Conservation (phyloP, 2,797 vertebrate species). For the Rhynchonycteris naso region DNA sequence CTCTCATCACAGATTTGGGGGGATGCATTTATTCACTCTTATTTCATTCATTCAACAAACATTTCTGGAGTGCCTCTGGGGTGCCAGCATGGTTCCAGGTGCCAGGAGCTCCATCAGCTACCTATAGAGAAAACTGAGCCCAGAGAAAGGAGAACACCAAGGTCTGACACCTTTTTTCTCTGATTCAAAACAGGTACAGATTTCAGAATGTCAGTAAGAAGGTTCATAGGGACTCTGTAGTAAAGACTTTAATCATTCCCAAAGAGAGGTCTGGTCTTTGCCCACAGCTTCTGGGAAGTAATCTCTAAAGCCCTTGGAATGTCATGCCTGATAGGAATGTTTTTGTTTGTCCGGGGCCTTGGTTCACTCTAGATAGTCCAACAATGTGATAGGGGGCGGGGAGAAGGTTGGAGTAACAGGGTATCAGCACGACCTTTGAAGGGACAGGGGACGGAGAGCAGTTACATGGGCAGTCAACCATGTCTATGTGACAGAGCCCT, state of each 20-base stretch:
- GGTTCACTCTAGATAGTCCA: slow-evolving; percentile 54
- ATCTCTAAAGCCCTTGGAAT: slow-evolving; percentile 70
- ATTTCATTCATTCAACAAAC: neutral
- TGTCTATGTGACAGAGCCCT: neutral
- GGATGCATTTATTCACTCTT: neutral
- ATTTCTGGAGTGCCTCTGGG: neutral
- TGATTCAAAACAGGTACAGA: neutral
- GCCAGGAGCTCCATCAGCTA: neutral
- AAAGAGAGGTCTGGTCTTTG: slow-evolving; percentile 11
- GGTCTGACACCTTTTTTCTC: neutral
- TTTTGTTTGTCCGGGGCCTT: slow-evolving; percentile 60
- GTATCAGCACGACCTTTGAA: neutral
- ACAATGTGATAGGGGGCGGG: slow-evolving; percentile 21
- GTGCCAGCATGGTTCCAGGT: neutral
- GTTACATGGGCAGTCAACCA: neutral
- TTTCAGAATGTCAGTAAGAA: neutral
- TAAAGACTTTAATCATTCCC: slow-evolving; percentile 11
- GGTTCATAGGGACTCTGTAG: neutral
- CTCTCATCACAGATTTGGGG: neutral
- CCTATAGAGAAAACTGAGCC: neutral
- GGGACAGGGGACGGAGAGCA: neutral
- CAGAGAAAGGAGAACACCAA: neutral
- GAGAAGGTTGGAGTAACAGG: neutral
- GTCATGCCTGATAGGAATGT: slow-evolving; percentile 73
- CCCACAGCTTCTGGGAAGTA: slow-evolving; percentile 44